phyloP scores from a whole-genome alignment of 2,888 invertebrate species.

The Sturmia bella region DNA sequence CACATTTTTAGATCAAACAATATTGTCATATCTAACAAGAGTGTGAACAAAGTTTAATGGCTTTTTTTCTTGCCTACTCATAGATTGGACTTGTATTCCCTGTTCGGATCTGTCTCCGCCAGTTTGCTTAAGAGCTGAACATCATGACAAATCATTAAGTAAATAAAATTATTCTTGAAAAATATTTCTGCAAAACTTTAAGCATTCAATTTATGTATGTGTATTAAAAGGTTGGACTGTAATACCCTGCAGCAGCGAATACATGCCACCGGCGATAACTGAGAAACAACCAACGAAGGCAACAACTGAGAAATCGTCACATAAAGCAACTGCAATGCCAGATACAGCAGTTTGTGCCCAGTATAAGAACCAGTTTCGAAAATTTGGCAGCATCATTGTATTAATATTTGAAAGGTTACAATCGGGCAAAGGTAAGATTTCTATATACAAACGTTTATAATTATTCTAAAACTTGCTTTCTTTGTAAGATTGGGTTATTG shows the following conservation, averaged over 20 bases:
- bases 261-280: neutral
- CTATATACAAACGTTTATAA: too few species aligned
- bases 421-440: too few species aligned
- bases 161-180: neutral
- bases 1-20: too few species aligned
- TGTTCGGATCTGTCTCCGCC: constrained; percentile 18
- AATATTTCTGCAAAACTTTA: too few species aligned
- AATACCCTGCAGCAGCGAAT: neutral
- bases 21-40: too few species aligned
- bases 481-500: too few species aligned
- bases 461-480: too few species aligned
- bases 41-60: too few species aligned
- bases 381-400: too few species aligned
- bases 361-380: too few species aligned
- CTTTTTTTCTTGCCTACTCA: neutral
- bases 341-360: neutral
- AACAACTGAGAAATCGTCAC: constrained; percentile 17
- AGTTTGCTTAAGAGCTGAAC: neutral
- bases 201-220: neutral
- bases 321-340: neutral
- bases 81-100: constrained; percentile 11
- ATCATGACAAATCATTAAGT: neutral
- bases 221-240: constrained; percentile 27
- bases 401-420: too few species aligned
- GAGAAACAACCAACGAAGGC: constrained; percentile 1